These are phyloP conservation scores for Onthophagus sagittarius DNA, from an alignment of 2,888 invertebrate genomes.

Conservation along the genomic window DNA sequence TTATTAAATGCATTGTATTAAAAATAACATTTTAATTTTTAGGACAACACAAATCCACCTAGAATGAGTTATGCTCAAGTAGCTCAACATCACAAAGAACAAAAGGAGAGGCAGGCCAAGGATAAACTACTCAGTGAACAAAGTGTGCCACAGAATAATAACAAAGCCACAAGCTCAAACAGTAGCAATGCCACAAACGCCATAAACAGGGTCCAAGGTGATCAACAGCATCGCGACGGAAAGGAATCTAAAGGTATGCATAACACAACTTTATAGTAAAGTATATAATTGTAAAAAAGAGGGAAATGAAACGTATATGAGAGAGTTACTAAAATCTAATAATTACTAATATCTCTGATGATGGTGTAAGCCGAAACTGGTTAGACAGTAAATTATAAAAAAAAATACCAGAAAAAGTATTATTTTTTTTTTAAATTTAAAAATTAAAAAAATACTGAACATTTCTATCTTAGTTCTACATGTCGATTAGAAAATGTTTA, in stretches of 20 bases:
- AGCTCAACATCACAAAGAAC: constrained; percentile 60
- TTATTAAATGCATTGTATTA: not conserved
- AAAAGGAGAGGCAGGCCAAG: constrained; percentile 38
- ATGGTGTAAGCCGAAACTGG: too few species aligned
- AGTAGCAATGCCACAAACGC: constrained; percentile 24
- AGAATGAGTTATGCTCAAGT: constrained; percentile 65
- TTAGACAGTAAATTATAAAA: too few species aligned
- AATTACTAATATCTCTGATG: too few species aligned
- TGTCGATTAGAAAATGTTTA: too few species aligned
- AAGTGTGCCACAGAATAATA: constrained; percentile 24
- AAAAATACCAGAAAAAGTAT: too few species aligned
- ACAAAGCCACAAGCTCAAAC: constrained; percentile 24
- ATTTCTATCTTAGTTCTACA: too few species aligned
- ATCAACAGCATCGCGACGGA: constrained; percentile 30
- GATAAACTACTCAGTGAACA: constrained; percentile 27
- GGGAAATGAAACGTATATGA: too few species aligned
- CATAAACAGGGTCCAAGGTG: constrained; percentile 29
- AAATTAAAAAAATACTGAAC: too few species aligned
- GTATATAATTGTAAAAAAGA: too few species aligned
- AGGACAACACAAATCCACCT: constrained; percentile 40
- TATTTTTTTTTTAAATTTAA: too few species aligned
- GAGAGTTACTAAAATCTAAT: too few species aligned
- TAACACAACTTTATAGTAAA: too few species aligned
- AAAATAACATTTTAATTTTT: constrained; percentile 6
- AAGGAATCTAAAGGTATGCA: constrained; percentile 30